These are phyloP conservation scores for Hippopotamyrus pictus DNA, from an alignment of 2,797 vertebrate species.

Conservation along the genomic window DNA sequence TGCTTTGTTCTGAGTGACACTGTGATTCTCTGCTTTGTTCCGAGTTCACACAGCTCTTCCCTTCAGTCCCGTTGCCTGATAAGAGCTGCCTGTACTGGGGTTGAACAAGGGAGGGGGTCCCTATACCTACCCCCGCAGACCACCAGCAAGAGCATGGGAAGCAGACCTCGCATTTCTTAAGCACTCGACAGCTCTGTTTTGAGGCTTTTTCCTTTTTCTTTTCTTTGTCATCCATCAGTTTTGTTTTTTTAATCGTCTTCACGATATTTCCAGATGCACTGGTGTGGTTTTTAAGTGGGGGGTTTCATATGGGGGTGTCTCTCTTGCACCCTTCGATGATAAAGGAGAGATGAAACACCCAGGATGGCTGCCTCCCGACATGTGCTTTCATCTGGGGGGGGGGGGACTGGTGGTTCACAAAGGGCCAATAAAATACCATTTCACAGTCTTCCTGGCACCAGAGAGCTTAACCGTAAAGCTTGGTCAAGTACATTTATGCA, in stretches of 20 bases:
- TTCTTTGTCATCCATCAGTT: neutral
- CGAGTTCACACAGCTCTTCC: neutral
- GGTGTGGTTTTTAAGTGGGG: neutral
- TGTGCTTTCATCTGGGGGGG: neutral
- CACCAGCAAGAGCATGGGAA: neutral
- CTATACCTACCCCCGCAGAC: neutral
- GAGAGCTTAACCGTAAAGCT: slow-evolving; percentile 6
- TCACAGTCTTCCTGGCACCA: neutral
- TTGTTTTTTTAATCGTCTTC: neutral
- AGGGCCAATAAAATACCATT: neutral
- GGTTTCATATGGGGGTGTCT: neutral
- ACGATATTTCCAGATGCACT: neutral
- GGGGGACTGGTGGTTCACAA: neutral
- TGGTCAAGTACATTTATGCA: neutral
- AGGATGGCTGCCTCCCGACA: neutral
- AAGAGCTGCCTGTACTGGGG: neutral
- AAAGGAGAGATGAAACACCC: neutral
- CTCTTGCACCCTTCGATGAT: neutral
- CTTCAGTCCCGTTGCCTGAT: neutral
- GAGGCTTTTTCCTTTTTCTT: neutral
- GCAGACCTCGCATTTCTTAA: neutral
- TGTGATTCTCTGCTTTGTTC: neutral
- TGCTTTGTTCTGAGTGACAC: neutral
- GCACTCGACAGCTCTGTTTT: neutral
- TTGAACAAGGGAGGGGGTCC: neutral